Evolutionary conservation across 1,140 invertebrate genomes (phyloP).

Genomic region (Solenopsis fugax): DNA sequence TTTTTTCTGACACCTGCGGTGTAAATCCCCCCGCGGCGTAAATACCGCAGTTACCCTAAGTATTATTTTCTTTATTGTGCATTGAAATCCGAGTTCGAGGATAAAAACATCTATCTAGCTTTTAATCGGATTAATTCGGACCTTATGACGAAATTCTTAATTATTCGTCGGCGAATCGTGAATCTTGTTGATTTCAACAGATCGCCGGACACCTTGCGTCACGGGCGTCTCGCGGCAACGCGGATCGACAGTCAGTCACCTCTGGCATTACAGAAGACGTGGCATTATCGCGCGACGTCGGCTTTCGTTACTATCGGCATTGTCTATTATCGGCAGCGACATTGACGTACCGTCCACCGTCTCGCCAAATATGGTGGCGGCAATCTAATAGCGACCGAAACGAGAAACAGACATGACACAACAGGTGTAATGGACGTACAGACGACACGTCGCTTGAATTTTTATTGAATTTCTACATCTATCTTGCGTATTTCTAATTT

Average conservation of each 20-base stretch:
- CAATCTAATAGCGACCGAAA: constrained; percentile 18
- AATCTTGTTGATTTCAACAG: constrained; percentile 29
- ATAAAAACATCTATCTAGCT: background rate
- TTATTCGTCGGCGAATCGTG: background rate
- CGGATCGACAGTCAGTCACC: constrained; percentile 45
- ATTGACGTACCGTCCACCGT: constrained; percentile 14
- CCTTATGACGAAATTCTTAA: constrained; percentile 6
- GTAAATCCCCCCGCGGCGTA: no score
- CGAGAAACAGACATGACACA: constrained; percentile 16
- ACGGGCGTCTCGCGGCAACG: background rate
- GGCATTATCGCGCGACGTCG: constrained; percentile 42
- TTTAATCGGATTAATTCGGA: background rate
- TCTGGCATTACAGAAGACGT: constrained; percentile 57
- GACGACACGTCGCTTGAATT: background rate
- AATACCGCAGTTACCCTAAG: no score
- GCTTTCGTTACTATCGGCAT: constrained; percentile 54
- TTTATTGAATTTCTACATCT: background rate
- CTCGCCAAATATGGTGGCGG: constrained; percentile 18
- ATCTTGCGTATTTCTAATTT: background rate
- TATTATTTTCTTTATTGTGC: background rate
- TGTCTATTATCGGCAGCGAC: constrained; percentile 40
- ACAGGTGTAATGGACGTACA: constrained; percentile 21
- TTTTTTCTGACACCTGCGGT: no score
- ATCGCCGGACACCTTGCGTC: constrained; percentile 20
- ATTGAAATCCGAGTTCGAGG: no score